phyloP scores from a whole-genome alignment of 1,140 invertebrate genomes.

The Calephelis nemesis region DNA sequence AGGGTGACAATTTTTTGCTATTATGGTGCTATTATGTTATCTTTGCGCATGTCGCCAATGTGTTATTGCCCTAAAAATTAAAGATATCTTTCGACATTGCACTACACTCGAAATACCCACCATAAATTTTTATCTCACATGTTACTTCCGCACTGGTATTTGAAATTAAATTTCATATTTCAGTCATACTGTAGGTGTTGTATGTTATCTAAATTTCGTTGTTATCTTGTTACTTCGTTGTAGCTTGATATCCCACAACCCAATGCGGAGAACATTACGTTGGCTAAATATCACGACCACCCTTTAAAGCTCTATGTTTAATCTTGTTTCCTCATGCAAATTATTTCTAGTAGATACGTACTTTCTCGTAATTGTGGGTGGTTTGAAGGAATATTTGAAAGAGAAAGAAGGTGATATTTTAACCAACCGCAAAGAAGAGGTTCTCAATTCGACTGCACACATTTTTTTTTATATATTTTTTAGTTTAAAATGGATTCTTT shows the following conservation, averaged over 20 bases:
- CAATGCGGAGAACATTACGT: conserved; percentile 38
- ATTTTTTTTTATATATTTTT: no score
- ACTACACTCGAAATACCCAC: conserved; percentile 33
- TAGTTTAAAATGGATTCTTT: no score
- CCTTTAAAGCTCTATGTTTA: conserved; percentile 45
- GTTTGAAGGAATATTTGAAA: background rate
- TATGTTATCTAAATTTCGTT: conserved; percentile 23
- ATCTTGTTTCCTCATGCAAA: conserved; percentile 65
- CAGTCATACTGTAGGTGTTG: conserved; percentile 19
- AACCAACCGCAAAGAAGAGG: no score
- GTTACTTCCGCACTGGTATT: conserved; percentile 28
- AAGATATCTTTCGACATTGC: background rate
- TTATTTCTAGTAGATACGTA: conserved; percentile 52
- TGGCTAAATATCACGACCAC: conserved; percentile 44
- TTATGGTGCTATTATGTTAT: no score
- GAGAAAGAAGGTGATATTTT: no score
- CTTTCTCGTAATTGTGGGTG: conserved; percentile 34
- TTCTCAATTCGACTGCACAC: no score
- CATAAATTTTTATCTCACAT: conserved; percentile 37
- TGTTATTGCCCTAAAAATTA: background rate
- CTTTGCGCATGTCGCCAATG: background rate
- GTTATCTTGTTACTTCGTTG: conserved; percentile 33
- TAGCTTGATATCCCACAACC: conserved; percentile 46
- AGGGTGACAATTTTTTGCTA: no score
- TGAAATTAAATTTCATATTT: conserved; percentile 30